Base-by-base conservation (phyloP, 2,797 vertebrate species). In the Eremophila alpestris region DNA sequence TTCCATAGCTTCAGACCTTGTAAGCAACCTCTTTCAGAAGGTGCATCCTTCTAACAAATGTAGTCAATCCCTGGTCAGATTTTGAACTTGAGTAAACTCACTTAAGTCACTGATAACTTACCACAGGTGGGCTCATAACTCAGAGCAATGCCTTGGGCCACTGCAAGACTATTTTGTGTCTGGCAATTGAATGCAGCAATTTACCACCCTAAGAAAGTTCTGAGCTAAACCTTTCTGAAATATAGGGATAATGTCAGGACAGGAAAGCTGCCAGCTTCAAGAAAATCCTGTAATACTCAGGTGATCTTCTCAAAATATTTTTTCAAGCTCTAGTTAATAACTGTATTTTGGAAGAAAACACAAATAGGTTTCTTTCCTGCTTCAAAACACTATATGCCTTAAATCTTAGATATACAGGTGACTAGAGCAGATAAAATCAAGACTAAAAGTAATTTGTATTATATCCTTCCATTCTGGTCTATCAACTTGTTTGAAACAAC, bases 1-100 rank as follows among this genome's bases (percentile, higher is more conserved):
- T 68, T 70, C 29, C 2, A 0, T 41, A 27, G 9, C 38, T 88
- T 48, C 3, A 4, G 32, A 67, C 1, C 1, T 19, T 3, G 1
- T 29, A 62, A 34, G 23, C 16, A 56, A 10, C 2, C 24, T 21
- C 9, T 56, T 67, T 52, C 43, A 48, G 17, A 30, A 1, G 3
- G 8, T 65, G 13, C 5, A 17, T 49, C 20, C 16, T 60, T 8
- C 23, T 23, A 74, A 43, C 12, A 77, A 46, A 78, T 14, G 5
- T 27, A 36, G 14, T 41, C 46, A 46, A 10, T 19, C 3, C 20
- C 20, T 7, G 11, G 13, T 43, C 48, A 65, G 29, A 52, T 19
- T 49, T 62, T 10, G 8, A 75, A 29, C 7, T 8, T 24, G 14
- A 46, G 9, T 23, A 29, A 13, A 11, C 10, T 69, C 23, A 22